A percentile compares a stretch with the other conserved stretches of the same genome.
These are phyloP conservation scores for Phataginus tricuspis DNA, from an alignment of 2,797 vertebrate genomes.

Conservation along the genomic window DNA sequence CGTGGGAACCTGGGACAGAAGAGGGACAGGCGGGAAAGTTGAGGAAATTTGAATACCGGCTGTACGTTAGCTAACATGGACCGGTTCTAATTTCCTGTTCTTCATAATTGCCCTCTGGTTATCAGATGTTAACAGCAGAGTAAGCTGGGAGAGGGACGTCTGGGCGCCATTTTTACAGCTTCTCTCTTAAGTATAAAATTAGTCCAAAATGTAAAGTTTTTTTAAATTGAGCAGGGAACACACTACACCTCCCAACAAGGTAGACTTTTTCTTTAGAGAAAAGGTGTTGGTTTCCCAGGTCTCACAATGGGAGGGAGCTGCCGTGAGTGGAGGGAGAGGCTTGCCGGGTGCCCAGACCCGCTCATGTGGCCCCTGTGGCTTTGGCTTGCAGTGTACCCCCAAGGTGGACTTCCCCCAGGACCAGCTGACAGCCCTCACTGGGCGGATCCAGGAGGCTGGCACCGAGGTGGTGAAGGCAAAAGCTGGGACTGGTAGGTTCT, in stretches of 20 bases:
- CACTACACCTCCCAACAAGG: background rate
- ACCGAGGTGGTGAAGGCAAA: slow-evolving; percentile 99
- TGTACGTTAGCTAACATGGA: background rate
- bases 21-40: background rate
- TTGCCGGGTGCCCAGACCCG: fast-evolving
- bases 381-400: slow-evolving; percentile 90
- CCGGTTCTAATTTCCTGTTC: too few species aligned
- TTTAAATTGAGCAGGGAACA: background rate
- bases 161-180: background rate
- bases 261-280: background rate
- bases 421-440: slow-evolving; percentile 90
- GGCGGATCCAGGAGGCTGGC: slow-evolving; percentile 97
- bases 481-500: slow-evolving; percentile 92
- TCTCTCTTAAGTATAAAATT: background rate
- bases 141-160: background rate
- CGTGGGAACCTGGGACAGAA: background rate
- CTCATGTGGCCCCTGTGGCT: background rate
- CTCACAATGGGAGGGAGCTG: fast-evolving
- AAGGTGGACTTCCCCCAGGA: slow-evolving; percentile 97
- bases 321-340: fast-evolving
- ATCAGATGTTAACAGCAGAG: background rate
- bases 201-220: background rate
- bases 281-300: background rate
- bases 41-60: background rate
- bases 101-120: background rate